A percentile compares a stretch with the other conserved stretches of the same genome.
These are phyloP conservation scores for Tolmerus cingulatus DNA, from an alignment of 2,888 invertebrate species.

Conservation along the genomic window DNA sequence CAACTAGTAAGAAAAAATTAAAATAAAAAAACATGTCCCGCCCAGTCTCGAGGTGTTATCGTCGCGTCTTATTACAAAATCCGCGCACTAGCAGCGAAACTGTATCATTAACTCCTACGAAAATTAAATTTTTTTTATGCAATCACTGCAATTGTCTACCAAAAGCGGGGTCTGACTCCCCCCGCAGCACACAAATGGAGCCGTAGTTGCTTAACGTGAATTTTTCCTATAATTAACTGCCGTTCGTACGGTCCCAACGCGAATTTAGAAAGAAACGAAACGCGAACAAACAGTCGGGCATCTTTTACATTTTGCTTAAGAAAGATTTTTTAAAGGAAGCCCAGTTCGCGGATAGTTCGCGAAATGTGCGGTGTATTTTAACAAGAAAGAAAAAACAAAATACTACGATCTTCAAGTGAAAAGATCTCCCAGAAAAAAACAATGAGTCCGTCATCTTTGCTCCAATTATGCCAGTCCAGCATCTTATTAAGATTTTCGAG, in stretches of 20 bases:
- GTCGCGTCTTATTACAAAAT: slow-evolving; percentile 12
- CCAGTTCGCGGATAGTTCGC: background rate
- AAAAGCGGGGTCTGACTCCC: background rate
- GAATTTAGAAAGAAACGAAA: slow-evolving; percentile 6
- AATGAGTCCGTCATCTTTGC: slow-evolving; percentile 48
- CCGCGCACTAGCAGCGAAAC: slow-evolving; percentile 28
- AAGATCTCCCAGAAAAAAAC: slow-evolving; percentile 28
- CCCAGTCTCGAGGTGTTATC: background rate
- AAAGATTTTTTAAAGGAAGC: background rate
- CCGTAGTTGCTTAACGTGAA: slow-evolving; percentile 25
- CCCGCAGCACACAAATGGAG: slow-evolving; percentile 8
- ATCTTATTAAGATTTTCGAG: slow-evolving; percentile 31
- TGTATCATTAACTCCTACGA: slow-evolving; percentile 31
- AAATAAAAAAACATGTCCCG: background rate
- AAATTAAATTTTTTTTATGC: slow-evolving; percentile 44
- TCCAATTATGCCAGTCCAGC: slow-evolving; percentile 48
- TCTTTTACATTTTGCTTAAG: slow-evolving; percentile 46
- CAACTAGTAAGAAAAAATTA: background rate
- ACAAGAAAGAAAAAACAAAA: slow-evolving; percentile 1
- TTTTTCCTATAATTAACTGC: slow-evolving; percentile 48
- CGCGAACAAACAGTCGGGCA: slow-evolving; percentile 3
- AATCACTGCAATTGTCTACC: slow-evolving; percentile 45
- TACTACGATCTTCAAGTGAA: background rate
- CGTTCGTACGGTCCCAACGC: slow-evolving; percentile 22
- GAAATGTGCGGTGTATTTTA: background rate